Evolutionary conservation across 2,888 invertebrate species (phyloP), one percentile per base, ranked within the genome.

Genomic region (Leptinotarsa juncta): DNA sequence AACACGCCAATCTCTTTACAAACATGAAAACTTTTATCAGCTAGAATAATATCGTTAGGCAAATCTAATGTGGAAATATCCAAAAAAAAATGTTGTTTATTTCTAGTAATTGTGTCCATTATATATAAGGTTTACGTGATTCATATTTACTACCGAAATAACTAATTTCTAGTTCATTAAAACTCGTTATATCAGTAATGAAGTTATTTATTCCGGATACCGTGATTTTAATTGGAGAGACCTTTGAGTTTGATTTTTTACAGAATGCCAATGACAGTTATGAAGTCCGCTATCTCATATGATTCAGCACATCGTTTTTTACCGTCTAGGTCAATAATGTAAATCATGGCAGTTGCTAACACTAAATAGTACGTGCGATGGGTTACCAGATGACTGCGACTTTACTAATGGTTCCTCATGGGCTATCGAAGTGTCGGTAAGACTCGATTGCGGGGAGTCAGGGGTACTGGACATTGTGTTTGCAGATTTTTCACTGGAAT

Each of bases 281-380:
- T 71, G 65, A 72, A 78, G 53, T 72, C 71, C 14, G 67, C 26
- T 26, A 26, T 26, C 26, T 26, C 26, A 26, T 4, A 4, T 26
- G 23, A 15, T 70, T 32, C 71, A 66, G 68, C 67, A 69, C 2
- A 18, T 4, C n/a, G 60, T 60, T 20, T 3, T n/a, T 57, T 10
- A 14, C 26, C 16, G 26, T 51, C n/a, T 48, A 15, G 65, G 51
- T 75, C 71, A 14, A 48, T 32, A 42, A 76, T 70, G 32, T 71
- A 16, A 18, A 77, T 70, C 4, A 73, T 15, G 12, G 73, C 73
- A 14, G 73, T 75, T 14, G 75, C 65, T 12, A 75, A 69, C 32
- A 32, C 7, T 32, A 32, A 7, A 32, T 5, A 32, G 32, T 32
- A 32, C 32, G 7, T 32, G 7, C 1, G 32, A 32, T 32, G 32